Evolutionary conservation across 2,113 vertebrate genomes (phyloP).

Genomic region (Epinephelus lanceolatus): DNA sequence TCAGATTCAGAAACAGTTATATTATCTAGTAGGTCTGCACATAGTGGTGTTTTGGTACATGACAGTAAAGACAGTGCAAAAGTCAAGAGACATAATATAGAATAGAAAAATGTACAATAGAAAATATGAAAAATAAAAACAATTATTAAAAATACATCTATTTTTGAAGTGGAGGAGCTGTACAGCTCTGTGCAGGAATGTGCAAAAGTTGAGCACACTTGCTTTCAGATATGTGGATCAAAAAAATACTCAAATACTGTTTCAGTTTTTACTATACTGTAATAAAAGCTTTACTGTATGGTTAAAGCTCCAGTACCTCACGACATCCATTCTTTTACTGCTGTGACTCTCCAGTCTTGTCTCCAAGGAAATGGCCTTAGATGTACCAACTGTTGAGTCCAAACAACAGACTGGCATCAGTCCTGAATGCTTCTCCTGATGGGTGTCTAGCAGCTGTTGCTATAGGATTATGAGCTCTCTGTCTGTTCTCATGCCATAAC

Average conservation of each 20-base stretch:
- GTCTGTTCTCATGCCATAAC: slow-evolving; percentile 7
- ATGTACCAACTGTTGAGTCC: slow-evolving; percentile 32
- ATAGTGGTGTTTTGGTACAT: not conserved
- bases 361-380: slow-evolving; percentile 32
- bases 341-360: not conserved
- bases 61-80: not conserved
- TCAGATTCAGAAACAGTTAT: not conserved
- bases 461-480: slow-evolving; percentile 28
- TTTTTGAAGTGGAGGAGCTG: not conserved
- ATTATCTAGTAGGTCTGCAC: not conserved
- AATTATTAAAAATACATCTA: not conserved
- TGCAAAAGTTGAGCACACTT: not conserved
- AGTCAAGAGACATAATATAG: not conserved
- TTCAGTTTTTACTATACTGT: not conserved
- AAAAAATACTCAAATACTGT: not conserved
- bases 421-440: slow-evolving; percentile 31
- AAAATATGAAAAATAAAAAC: not conserved
- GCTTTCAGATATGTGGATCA: not conserved
- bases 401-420: slow-evolving; percentile 29
- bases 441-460: slow-evolving; percentile 44
- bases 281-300: not conserved
- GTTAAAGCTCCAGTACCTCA: not conserved
- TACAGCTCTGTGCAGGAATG: not conserved
- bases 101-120: not conserved
- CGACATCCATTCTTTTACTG: not conserved